These are phyloP conservation scores for Bugulina stolonifera DNA, from an alignment of 2,888 invertebrate genomes.

Conservation along the genomic window DNA sequence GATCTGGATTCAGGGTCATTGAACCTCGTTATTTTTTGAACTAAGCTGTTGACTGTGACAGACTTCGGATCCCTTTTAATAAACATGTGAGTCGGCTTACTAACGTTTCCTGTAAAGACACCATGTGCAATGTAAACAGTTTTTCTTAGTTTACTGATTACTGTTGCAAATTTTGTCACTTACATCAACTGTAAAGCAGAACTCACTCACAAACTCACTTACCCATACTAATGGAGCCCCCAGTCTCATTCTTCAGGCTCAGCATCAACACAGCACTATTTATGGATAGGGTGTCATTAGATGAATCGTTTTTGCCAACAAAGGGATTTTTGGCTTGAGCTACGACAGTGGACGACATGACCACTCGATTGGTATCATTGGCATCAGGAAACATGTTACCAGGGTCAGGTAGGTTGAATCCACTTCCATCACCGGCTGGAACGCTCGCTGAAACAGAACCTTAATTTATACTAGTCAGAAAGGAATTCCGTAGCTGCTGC, in stretches of 20 bases:
- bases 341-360: not conserved
- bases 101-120: not conserved
- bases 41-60: not conserved
- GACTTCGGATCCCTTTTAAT: not conserved
- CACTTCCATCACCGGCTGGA: conserved; percentile 12
- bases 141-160: too few species aligned
- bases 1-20: not conserved
- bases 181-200: too few species aligned
- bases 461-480: too few species aligned
- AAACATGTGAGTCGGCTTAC: not conserved
- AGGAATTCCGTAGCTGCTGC: too few species aligned
- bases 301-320: conserved; percentile 17
- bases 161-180: too few species aligned
- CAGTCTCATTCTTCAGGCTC: not conserved
- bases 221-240: not conserved
- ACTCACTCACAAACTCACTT: too few species aligned
- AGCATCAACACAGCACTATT: conserved; percentile 20
- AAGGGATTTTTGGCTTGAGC: not conserved
- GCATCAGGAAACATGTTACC: not conserved
- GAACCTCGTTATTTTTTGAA: not conserved
- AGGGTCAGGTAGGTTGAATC: not conserved
- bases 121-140: too few species aligned
- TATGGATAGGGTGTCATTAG: not conserved
- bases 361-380: not conserved
- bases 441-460: conserved; percentile 7